Evolutionary conservation across 2,113 vertebrate genomes (phyloP).

Genomic region (Loxodonta africana): DNA sequence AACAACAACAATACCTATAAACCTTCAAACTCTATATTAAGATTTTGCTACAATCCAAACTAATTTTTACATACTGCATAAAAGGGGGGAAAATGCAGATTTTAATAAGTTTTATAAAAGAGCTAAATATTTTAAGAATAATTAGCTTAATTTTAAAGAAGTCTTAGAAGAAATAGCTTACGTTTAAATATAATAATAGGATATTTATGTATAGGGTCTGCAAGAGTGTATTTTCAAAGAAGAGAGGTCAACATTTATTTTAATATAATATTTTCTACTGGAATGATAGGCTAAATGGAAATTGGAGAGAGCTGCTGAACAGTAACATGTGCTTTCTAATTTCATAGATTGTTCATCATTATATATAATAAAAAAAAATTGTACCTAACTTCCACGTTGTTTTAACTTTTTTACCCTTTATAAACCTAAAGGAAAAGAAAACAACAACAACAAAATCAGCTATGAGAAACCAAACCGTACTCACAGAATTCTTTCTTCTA

Average conservation of each 20-base stretch:
- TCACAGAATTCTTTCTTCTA: constrained; percentile 64
- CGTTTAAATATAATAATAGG: neutral
- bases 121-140: neutral
- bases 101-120: neutral
- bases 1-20: no score
- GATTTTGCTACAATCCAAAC: neutral
- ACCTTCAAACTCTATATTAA: neutral
- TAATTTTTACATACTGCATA: neutral
- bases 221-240: neutral
- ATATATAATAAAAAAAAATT: neutral
- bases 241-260: neutral
- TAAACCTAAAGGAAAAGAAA: neutral
- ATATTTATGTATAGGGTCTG: neutral
- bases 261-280: neutral
- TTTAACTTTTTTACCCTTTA: neutral
- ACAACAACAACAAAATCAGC: neutral
- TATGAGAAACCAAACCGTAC: constrained; percentile 67
- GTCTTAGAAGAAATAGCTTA: neutral
- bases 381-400: neutral
- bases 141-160: neutral
- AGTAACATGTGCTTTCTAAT: no score
- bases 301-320: neutral
- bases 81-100: neutral
- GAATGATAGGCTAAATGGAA: neutral
- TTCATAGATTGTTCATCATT: neutral